Conservation (phyloP, 2,797 vertebrate species). For the Avahi laniger region DNA sequence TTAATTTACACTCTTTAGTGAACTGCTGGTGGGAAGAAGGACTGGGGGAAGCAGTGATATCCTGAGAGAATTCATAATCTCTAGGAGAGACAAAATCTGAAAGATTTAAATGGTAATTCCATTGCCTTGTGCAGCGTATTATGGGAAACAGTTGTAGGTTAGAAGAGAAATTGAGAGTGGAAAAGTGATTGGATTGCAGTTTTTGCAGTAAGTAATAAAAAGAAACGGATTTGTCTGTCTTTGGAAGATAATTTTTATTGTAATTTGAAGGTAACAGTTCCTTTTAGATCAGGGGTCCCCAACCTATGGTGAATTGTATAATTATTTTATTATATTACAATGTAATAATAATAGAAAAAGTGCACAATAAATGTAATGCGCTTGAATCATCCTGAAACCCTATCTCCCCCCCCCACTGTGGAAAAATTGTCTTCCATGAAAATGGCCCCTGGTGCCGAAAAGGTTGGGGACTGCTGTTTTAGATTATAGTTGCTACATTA, state of each 20-base stretch:
- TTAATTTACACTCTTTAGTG: not conserved
- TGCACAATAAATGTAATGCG: no score
- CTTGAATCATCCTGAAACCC: no score
- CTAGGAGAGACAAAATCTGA: not conserved
- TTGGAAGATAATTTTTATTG: conserved; percentile 37
- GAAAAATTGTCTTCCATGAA: no score
- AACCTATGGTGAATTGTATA: no score
- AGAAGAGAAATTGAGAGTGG: conserved; percentile 26
- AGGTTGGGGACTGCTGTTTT: not conserved
- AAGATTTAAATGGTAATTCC: not conserved
- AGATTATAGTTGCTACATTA: conserved; percentile 11
- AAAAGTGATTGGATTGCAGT: conserved; percentile 23
- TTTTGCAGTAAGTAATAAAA: not conserved
- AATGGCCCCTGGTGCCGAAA: no score
- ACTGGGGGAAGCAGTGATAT: not conserved
- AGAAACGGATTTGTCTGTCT: conserved; percentile 9
- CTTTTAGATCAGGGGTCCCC: not conserved
- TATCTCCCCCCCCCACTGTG: no score
- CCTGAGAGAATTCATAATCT: not conserved
- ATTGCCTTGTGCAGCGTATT: not conserved
- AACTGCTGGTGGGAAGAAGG: not conserved
- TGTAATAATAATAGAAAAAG: no score
- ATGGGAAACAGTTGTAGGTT: conserved; percentile 8
- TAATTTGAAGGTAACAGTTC: conserved; percentile 22
- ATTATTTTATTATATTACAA: no score